Evolutionary conservation across 2,888 invertebrate species (phyloP).

Genomic region (Aleiodes testaceus): DNA sequence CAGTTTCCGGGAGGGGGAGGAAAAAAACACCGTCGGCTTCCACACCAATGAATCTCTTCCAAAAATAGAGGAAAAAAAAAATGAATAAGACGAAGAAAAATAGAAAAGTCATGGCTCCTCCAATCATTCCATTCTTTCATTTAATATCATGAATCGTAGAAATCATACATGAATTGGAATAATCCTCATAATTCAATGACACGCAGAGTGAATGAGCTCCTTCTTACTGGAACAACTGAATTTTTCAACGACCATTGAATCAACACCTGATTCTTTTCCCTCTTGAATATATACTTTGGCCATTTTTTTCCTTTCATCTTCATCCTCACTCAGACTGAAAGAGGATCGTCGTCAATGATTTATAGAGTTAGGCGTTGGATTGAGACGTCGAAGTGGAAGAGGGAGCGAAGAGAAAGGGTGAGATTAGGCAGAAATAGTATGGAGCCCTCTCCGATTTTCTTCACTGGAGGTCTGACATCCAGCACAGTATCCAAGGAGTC

Average conservation of each 20-base stretch:
- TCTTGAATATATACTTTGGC: neutral
- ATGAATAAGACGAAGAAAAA: neutral
- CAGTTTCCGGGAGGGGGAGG: neutral
- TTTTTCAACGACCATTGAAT: conserved; percentile 47
- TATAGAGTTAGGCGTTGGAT: conserved; percentile 37
- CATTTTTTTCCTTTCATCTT: conserved; percentile 29
- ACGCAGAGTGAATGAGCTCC: conserved; percentile 12
- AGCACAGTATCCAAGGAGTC: neutral
- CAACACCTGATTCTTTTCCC: conserved; percentile 46
- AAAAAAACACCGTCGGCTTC: conserved; percentile 4
- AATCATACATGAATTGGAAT: neutral
- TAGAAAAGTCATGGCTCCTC: conserved; percentile 8
- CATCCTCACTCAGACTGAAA: conserved; percentile 17
- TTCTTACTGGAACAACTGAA: conserved; percentile 41
- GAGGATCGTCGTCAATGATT: conserved; percentile 43
- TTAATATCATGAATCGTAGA: conserved; percentile 2
- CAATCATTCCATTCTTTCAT: conserved; percentile 15
- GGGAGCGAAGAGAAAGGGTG: conserved; percentile 1
- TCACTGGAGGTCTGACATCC: neutral
- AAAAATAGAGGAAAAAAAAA: neutral
- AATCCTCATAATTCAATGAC: conserved; percentile 38
- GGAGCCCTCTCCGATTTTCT: conserved; percentile 8
- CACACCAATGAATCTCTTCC: conserved; percentile 20
- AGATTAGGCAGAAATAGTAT: conserved; percentile 27
- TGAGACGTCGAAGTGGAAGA: conserved; percentile 33